Base-by-base conservation (phyloP, 2,797 vertebrate genomes). In the Siniperca undulata region DNA sequence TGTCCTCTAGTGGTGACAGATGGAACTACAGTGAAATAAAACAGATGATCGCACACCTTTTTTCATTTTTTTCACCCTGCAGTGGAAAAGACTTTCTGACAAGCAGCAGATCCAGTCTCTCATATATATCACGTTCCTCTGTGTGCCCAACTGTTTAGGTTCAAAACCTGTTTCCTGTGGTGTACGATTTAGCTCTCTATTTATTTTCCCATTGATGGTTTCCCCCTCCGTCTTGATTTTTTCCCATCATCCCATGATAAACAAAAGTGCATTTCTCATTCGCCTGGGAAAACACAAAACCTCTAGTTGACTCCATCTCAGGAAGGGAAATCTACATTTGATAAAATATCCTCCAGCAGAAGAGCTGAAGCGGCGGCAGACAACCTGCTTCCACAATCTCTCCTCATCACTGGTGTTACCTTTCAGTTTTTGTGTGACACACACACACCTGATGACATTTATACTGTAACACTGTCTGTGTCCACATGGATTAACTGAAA, bases 161-260 rank as follows among this genome's bases (percentile, higher is more conserved):
- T 94, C 77, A 89, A 90, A 94, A 94, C 84, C 83, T 92, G 89
- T 90, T 95, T 95, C 92, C 92, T 94, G 91, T 91, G 82, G 80
- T 87, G 81, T 94, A 91, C 91, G 78, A 93, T 90, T 93, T 72
- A 90, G 83, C 83, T 89, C 73, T 86, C 50, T 94, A 93, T 96
- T 96, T 95, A 92, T 92, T 95, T 95, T 95, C 88, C 83, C 87
- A 88, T 92, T 94, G 80, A 92, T 87, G 58, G 72, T 89, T 91
- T 91, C 90, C 90, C 80, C 52, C 82, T 91, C 86, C 14, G 87
- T 88, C 93, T 89, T 86, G 87, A 89, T 90, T 93, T 87, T 92
- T 95, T 93, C 92, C 92, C 94, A 94, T 93, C 90, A 86, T 74
- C 84, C 83, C 81, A 87, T 74, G 83, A 93, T 94, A 95, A 95